phyloP scores from a whole-genome alignment of 2,797 vertebrate species.

The Liasis olivaceus region DNA sequence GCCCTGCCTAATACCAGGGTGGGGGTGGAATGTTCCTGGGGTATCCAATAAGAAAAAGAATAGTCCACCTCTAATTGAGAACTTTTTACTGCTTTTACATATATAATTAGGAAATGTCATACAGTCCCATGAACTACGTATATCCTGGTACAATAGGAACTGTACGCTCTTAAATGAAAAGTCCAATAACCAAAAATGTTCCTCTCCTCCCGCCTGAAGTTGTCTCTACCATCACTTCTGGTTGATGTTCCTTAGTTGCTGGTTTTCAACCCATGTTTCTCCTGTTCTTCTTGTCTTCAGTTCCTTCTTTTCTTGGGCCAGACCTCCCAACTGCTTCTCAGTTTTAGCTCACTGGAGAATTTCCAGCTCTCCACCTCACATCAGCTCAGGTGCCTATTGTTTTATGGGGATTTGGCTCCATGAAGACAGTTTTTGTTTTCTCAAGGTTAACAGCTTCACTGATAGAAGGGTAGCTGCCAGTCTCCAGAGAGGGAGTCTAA shows the following conservation, averaged over 20 bases:
- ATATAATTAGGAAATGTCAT: too few species aligned
- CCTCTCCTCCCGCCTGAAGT: neutral
- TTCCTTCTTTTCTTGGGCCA: neutral
- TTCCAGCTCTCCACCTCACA: neutral
- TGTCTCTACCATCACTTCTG: neutral
- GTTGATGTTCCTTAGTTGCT: neutral
- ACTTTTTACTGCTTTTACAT: neutral
- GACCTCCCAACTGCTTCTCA: neutral
- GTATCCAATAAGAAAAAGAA: neutral
- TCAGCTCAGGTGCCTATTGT: neutral
- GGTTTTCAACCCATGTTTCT: neutral
- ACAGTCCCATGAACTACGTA: too few species aligned
- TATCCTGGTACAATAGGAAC: too few species aligned
- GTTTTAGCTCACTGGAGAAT: neutral
- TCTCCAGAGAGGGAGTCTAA: neutral
- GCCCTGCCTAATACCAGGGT: neutral
- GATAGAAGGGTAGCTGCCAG: neutral
- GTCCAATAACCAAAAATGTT: neutral
- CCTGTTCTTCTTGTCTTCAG: neutral
- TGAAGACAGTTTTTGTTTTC: neutral
- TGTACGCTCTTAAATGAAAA: too few species aligned
- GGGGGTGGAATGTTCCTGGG: neutral
- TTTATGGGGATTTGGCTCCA: neutral
- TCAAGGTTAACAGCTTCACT: neutral
- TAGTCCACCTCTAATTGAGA: neutral